Evolutionary conservation across 2,888 invertebrate species (phyloP).

Genomic region (Dysmachus trigonus): DNA sequence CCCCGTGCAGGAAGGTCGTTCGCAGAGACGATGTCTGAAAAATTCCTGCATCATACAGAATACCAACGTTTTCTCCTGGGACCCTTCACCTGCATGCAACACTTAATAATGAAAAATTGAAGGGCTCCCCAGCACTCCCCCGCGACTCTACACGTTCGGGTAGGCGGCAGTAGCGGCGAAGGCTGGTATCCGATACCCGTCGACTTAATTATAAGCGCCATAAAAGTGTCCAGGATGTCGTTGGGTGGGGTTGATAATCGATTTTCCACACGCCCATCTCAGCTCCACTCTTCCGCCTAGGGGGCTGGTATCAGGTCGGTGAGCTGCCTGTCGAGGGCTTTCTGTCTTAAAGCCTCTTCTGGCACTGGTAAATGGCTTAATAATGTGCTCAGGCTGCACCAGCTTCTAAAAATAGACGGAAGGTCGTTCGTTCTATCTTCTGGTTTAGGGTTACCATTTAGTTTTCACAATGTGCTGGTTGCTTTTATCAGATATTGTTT

Average conservation of each 20-base stretch:
- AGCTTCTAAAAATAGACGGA: neutral
- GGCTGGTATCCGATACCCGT: neutral
- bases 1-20: neutral
- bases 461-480: neutral
- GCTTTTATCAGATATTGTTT: too few species aligned
- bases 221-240: neutral
- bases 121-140: neutral
- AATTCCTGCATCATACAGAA: neutral
- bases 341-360: neutral
- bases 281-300: neutral
- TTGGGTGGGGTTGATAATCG: neutral
- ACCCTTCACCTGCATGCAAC: constrained; percentile 20
- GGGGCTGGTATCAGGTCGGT: neutral
- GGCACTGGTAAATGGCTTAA: neutral
- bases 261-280: neutral
- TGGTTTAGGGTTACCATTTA: neutral
- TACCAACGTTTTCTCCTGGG: neutral
- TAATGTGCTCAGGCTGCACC: neutral
- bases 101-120: constrained; percentile 29
- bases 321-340: neutral
- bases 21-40: constrained; percentile 14
- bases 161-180: neutral
- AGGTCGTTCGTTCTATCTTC: neutral
- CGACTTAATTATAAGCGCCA: constrained; percentile 23
- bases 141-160: neutral